Conservation (phyloP, 2,113 vertebrate genomes). For the Podocnemis expansa region DNA sequence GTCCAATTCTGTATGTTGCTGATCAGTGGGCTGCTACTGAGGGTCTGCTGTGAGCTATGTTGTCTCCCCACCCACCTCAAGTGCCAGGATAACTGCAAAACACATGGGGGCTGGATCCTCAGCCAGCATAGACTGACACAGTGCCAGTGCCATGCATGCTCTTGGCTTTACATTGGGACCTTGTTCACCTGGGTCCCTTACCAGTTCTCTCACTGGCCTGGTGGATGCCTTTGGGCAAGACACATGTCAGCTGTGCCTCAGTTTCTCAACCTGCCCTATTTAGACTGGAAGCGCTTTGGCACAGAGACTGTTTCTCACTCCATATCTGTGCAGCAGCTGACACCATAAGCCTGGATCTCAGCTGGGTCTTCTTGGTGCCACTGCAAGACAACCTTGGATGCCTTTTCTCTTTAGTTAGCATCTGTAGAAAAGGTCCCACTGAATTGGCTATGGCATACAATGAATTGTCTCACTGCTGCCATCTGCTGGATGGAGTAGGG, state of each 20-base stretch:
- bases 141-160: no score
- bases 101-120: no score
- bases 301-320: neutral
- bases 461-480: neutral
- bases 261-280: neutral
- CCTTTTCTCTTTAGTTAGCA: neutral
- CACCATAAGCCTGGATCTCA: no score
- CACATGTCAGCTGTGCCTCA: no score
- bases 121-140: no score
- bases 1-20: no score
- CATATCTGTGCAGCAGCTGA: neutral
- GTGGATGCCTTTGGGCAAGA: no score
- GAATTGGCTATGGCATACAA: no score
- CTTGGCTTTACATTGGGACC: neutral
- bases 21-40: neutral
- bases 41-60: neutral
- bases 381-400: no score
- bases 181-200: no score
- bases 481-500: neutral
- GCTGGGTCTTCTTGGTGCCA: neutral
- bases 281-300: neutral
- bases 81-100: neutral
- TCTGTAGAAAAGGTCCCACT: neutral
- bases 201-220: neutral
- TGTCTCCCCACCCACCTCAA: no score